Base-by-base conservation (phyloP, 92 coral and sea anemone species). In the Bergia sp. region DNA sequence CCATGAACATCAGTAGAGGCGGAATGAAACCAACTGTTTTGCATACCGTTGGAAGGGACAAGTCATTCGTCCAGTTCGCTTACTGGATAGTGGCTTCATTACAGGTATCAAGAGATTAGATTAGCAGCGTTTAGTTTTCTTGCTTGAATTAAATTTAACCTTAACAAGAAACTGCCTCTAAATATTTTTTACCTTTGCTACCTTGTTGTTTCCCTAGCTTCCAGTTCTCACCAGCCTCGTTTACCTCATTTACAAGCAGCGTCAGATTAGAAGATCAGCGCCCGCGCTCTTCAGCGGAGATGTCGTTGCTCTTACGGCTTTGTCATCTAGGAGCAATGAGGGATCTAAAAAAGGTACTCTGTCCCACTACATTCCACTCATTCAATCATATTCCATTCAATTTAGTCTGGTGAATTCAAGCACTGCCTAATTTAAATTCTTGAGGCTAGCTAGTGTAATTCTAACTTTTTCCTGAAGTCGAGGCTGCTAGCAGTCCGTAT, bases 51-150 rank as follows among this genome's bases (percentile, higher is more conserved):
- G 64, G 88, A 37, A 82, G 83, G 3, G 86, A 85, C 72, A 86
- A 75, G 90, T 89, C 98, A 1, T 93, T 88, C 82, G 99, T 97
- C 10, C 99, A 97, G 91, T 97, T 92, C 77, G 99, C 98, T 40
- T 97, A 95, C 73, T 97, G 99, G 99, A 85, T 95, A 7, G 95
- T 96, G 1, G 98, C 98, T n/a, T 87, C 95, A 15, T 81, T 97
- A 57, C 98, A 96, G 98, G 99, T 97, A n/a, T 36, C 15, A 55
- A 45, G 39, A 37, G 18, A 1, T 7, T 43, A 42, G 58, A 6
- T 1, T 37, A 11, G 57, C 3, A 10, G 7, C 9, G 16, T 78
- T 0, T 9, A 65, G 49, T 82, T 40, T 57, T 57, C 29, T 29
- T 29, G 29, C 29, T 29, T 29, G 29, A 29, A 29, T 47, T 47